Conservation (phyloP, 2,113 vertebrate genomes). For the Platysteira castanea region DNA sequence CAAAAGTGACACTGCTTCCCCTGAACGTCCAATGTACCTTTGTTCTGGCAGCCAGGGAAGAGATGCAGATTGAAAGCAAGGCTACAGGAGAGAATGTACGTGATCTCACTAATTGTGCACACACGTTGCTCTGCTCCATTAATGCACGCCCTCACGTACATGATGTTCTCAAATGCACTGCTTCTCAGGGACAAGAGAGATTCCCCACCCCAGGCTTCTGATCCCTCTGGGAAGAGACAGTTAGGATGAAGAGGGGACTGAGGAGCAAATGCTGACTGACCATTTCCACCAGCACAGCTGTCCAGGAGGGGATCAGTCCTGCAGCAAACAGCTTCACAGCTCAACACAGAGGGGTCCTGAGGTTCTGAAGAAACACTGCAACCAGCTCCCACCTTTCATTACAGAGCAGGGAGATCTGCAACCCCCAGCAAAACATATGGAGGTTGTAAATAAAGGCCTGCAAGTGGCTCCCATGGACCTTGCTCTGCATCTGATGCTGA, state of each 20-base stretch:
- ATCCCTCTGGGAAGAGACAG: background rate
- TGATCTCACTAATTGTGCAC: background rate
- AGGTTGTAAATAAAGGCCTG: background rate
- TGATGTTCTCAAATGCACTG: background rate
- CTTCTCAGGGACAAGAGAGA: background rate
- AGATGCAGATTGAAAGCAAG: background rate
- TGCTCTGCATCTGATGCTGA: background rate
- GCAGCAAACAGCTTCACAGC: background rate
- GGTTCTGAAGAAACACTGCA: background rate
- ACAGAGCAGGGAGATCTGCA: background rate
- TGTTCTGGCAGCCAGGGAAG: background rate
- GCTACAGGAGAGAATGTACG: background rate
- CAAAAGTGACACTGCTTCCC: background rate
- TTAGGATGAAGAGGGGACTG: background rate
- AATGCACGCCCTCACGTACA: accelerated
- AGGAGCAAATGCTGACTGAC: background rate
- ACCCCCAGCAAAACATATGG: background rate
- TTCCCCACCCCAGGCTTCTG: background rate
- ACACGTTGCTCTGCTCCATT: background rate
- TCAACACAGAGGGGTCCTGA: background rate
- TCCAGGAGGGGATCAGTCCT: accelerated
- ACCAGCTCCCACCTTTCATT: background rate
- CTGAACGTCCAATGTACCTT: background rate
- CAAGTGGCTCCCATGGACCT: background rate
- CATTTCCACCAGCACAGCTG: background rate